Evolutionary conservation across 2,113 vertebrate species (phyloP).

Genomic region (Saimiri boliviensis): DNA sequence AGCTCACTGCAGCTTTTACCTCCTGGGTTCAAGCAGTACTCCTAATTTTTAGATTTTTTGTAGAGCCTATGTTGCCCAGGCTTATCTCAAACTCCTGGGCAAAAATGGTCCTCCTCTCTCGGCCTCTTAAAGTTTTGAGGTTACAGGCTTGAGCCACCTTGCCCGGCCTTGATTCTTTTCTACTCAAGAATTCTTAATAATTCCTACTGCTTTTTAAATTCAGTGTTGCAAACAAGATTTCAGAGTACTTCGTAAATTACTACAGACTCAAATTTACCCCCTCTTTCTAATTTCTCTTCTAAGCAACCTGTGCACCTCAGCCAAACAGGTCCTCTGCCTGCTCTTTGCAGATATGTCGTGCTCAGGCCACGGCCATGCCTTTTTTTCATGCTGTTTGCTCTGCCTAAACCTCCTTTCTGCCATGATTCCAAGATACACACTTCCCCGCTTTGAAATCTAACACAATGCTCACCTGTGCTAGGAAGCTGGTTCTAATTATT

Average conservation of each 20-base stretch:
- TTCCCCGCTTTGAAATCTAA: not conserved
- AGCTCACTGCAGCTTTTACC: too few species aligned
- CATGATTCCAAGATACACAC: not conserved
- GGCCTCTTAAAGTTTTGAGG: too few species aligned
- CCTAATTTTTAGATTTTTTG: too few species aligned
- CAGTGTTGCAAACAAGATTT: conserved; percentile 18
- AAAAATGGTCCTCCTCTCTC: too few species aligned
- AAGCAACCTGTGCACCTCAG: not conserved
- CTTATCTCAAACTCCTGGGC: too few species aligned
- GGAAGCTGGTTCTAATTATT: not conserved
- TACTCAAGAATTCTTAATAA: conserved; percentile 49
- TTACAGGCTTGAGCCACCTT: too few species aligned
- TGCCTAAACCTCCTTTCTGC: not conserved
- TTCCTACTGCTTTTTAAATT: not conserved
- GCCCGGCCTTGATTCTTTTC: not conserved
- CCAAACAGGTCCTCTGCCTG: not conserved
- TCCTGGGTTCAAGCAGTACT: too few species aligned
- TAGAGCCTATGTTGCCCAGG: too few species aligned
- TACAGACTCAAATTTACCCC: not conserved
- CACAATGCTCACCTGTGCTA: not conserved
- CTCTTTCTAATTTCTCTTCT: not conserved
- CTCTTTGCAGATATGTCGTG: not conserved
- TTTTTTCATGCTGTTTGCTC: not conserved
- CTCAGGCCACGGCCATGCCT: not conserved
- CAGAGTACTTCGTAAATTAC: not conserved